These are phyloP conservation scores for Eumeta japonica DNA, from an alignment of 1,140 invertebrate genomes.

Conservation along the genomic window DNA sequence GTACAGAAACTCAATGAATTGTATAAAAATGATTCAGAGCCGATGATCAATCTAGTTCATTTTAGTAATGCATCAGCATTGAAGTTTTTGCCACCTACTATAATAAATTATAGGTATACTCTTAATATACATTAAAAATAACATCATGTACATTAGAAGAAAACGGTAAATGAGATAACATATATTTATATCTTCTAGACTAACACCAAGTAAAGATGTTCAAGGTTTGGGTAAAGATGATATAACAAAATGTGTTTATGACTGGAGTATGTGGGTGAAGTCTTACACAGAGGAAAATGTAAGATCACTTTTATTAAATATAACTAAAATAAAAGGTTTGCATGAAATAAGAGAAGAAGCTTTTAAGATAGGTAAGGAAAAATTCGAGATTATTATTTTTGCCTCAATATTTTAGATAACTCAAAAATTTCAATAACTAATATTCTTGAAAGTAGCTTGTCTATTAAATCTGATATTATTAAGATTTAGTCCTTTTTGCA, in stretches of 20 bases:
- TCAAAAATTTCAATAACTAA: too few species aligned
- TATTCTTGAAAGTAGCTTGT: too few species aligned
- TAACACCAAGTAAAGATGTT: conserved; percentile 46
- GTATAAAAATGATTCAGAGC: conserved; percentile 53
- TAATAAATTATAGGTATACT: conserved; percentile 51
- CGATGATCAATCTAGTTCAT: conserved; percentile 44
- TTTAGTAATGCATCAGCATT: conserved; percentile 43
- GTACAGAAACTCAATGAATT: conserved; percentile 56
- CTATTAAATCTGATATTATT: too few species aligned
- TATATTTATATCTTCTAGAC: conserved; percentile 35
- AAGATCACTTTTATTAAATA: conserved; percentile 59
- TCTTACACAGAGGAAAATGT: conserved; percentile 57
- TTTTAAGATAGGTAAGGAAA: conserved; percentile 39
- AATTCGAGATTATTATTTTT: too few species aligned
- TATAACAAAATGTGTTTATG: conserved; percentile 43
- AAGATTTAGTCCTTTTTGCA: too few species aligned
- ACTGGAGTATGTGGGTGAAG: conserved; percentile 63
- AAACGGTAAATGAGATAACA: too few species aligned
- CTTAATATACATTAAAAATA: conserved; percentile 5
- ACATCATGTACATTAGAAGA: conserved; percentile 7
- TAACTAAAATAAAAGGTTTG: conserved; percentile 64
- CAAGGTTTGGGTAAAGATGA: conserved; percentile 30
- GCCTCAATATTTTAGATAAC: too few species aligned
- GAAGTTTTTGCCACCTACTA: conserved; percentile 54
- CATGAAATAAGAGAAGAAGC: conserved; percentile 66